phyloP scores from a whole-genome alignment of 2,113 vertebrate genomes.

The Aegotheles bennettii region DNA sequence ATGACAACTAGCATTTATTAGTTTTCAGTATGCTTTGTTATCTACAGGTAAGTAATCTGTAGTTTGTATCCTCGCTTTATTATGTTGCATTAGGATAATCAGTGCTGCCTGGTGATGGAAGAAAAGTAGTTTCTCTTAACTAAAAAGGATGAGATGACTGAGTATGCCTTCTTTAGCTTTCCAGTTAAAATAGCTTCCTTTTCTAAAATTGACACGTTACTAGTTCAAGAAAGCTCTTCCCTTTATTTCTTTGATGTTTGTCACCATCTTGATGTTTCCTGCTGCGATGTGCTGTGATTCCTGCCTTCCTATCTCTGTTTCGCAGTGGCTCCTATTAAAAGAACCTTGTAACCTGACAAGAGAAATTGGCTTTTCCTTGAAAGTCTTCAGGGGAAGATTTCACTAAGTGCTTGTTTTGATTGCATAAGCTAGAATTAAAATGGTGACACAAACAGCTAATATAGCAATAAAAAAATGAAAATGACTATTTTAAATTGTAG shows the following conservation, averaged over 20 bases:
- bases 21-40: not conserved
- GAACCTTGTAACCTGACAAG: not conserved
- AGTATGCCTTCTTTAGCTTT: not conserved
- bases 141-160: not conserved
- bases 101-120: not conserved
- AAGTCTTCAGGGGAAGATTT: not conserved
- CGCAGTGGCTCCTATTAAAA: not conserved
- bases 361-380: constrained; percentile 19
- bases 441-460: not conserved
- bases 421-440: not conserved
- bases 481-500: not conserved
- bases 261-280: not conserved
- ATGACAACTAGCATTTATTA: not conserved
- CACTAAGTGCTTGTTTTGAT: not conserved
- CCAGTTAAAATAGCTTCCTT: constrained; percentile 12
- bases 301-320: not conserved
- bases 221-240: not conserved
- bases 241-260: constrained; percentile 3
- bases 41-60: not conserved
- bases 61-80: not conserved
- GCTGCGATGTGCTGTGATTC: not conserved
- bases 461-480: not conserved
- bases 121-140: not conserved
- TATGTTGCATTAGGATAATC: not conserved
- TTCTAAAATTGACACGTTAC: not conserved